Evolutionary conservation across 2,113 vertebrate genomes (phyloP).

Genomic region (Chiloscyllium plagiosum): DNA sequence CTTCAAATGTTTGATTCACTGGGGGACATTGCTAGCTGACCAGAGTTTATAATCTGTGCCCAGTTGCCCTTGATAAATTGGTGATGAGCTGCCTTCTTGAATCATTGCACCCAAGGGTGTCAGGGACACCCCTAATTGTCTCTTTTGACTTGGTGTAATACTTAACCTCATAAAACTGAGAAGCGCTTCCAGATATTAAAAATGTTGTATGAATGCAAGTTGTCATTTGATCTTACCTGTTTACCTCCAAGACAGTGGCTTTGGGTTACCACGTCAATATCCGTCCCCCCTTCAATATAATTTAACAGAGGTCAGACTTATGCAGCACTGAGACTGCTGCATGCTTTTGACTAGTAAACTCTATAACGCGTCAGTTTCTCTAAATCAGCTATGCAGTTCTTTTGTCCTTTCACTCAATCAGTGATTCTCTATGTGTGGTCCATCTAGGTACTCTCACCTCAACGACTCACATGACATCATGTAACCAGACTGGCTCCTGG

Average conservation of each 20-base stretch:
- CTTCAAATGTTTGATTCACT: background rate
- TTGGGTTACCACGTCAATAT: background rate
- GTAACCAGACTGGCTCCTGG: background rate
- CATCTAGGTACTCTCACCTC: background rate
- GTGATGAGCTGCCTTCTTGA: too few species aligned
- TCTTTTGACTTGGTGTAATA: background rate
- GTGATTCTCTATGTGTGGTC: background rate
- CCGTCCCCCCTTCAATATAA: background rate
- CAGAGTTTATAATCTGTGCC: too few species aligned
- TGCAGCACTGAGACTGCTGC: background rate
- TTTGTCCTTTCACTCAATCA: too few species aligned
- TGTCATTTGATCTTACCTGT: background rate
- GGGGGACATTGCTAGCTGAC: too few species aligned
- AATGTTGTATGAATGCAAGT: background rate
- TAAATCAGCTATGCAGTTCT: background rate
- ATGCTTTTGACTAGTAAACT: background rate
- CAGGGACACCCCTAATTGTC: background rate
- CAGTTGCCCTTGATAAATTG: too few species aligned
- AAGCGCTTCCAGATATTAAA: background rate
- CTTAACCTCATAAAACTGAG: background rate
- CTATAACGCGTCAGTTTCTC: background rate
- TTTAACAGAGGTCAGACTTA: background rate
- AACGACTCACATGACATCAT: background rate
- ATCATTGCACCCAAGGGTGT: too few species aligned
- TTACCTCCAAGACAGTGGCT: background rate